Evolutionary conservation across 2,888 invertebrate species (phyloP), one percentile per base, ranked within the genome.

Genomic region (Drosophila mulleri): DNA sequence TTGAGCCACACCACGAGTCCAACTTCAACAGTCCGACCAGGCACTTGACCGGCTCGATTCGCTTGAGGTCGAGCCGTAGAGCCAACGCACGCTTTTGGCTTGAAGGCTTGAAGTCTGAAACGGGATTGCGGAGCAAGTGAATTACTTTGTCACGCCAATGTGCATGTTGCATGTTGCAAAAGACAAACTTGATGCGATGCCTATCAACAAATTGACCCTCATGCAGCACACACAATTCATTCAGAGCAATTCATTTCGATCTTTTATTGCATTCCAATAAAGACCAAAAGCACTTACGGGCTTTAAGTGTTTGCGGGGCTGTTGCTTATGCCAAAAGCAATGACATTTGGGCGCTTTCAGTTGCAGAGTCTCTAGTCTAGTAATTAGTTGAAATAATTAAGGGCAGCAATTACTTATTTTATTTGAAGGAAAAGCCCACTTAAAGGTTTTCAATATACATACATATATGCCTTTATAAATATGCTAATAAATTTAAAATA

Each of bases 151-250:
- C 80, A 78, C 82, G 82, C 80, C 78, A 73, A 78, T 80, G 82
- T 82, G 80, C 80, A 82, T 80, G 82, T 80, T 80, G 82, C 70
- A 81, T 62, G 54, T 54, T 54, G 54, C 72, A 60, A 59, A 58
- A 58, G 39, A 41, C 52, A 59, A 37, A 67, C 42, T 50, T 52
- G 41, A 48, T 52, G 47, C 70, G 72, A 70, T 78, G 82, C 63
- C 68, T 75, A 82, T 80, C 82, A 74, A 75, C 73, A 82, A 78
- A 82, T 78, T 78, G 82, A 82, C 82, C 82, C 78, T 82, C 80
- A 82, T 56, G 52, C 62, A 41, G 42, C 59, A 44, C 58, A 60
- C 75, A 60, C 75, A 60, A 59, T 41, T 50, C 64, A 76, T 65
- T 54, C 48, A 44, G 52, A 72, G 68, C 68, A 76, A 76, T 76